These are phyloP conservation scores for Cyprinella venusta DNA, from an alignment of 2,797 vertebrate species.

Conservation along the genomic window DNA sequence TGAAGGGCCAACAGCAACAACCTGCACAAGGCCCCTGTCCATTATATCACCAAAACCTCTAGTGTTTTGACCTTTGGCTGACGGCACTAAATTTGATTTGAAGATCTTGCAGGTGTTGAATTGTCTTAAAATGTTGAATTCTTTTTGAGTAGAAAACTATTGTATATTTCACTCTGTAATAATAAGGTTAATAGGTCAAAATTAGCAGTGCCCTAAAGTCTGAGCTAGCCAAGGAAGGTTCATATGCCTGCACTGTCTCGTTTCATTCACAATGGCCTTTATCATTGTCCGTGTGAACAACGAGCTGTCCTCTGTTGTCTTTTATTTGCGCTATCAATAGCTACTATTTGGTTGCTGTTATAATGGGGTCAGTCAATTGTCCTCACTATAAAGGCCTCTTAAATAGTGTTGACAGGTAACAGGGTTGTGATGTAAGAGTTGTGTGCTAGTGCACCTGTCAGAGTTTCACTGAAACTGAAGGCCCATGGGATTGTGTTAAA, in stretches of 20 bases:
- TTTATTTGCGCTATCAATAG: neutral
- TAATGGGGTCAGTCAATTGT: constrained; percentile 31
- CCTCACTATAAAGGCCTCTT: neutral
- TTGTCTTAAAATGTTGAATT: neutral
- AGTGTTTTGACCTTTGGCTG: neutral
- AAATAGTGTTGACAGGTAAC: neutral
- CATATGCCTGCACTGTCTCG: neutral
- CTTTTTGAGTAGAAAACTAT: too few species aligned
- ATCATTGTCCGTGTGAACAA: neutral
- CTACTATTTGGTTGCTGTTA: neutral
- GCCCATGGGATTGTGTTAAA: constrained; percentile 50
- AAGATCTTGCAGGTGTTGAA: neutral
- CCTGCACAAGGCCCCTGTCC: neutral
- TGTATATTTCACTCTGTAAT: neutral
- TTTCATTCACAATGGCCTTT: neutral
- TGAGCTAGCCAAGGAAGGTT: neutral
- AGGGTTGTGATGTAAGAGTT: neutral
- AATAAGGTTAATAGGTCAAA: neutral
- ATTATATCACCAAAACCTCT: neutral
- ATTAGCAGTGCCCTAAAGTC: neutral
- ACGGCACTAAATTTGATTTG: neutral
- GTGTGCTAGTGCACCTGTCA: constrained; percentile 29
- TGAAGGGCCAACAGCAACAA: neutral
- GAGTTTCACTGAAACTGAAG: constrained; percentile 74
- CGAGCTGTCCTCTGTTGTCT: neutral